Percentiles rank a stretch among this genome's conserved stretches.
phyloP scores from a whole-genome alignment of 2,888 invertebrate genomes.

The Melinaea marsaeus region DNA sequence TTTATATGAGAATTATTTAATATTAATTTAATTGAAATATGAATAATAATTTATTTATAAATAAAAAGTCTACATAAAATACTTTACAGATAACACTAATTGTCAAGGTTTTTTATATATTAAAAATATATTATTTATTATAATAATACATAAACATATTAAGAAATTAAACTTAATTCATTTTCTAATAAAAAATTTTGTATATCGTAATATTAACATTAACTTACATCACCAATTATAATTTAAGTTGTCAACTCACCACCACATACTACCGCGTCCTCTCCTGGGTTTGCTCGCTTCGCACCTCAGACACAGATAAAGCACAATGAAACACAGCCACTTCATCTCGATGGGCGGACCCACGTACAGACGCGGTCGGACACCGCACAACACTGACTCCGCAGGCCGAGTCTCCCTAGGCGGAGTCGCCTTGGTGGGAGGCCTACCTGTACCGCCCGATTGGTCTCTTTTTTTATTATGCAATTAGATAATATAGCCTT shows the following conservation, averaged over 20 bases:
- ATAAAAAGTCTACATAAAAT: no score
- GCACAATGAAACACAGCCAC: slow-evolving; percentile 76
- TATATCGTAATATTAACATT: no score
- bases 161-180: no score
- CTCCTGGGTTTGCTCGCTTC: slow-evolving; percentile 82
- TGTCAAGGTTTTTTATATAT: no score
- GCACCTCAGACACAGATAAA: slow-evolving; percentile 74
- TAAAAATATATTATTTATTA: no score
- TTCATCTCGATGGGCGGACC: slow-evolving; percentile 72
- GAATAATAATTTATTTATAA: no score
- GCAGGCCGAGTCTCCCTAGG: slow-evolving; percentile 49
- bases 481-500: slow-evolving; percentile 41
- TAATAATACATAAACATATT: no score
- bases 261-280: slow-evolving; percentile 94
- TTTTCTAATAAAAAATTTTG: no score
- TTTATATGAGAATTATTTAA: no score
- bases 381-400: slow-evolving; percentile 65
- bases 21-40: no score
- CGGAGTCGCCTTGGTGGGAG: slow-evolving; percentile 68
- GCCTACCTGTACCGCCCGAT: slow-evolving; percentile 67
- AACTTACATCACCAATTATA: no score
- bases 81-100: no score
- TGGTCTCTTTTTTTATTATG: slow-evolving; percentile 60
- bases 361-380: slow-evolving; percentile 61
- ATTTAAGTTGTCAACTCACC: slow-evolving; percentile 78